Conservation (phyloP, 2,113 vertebrate genomes). For the Pogonocichla stellata region DNA sequence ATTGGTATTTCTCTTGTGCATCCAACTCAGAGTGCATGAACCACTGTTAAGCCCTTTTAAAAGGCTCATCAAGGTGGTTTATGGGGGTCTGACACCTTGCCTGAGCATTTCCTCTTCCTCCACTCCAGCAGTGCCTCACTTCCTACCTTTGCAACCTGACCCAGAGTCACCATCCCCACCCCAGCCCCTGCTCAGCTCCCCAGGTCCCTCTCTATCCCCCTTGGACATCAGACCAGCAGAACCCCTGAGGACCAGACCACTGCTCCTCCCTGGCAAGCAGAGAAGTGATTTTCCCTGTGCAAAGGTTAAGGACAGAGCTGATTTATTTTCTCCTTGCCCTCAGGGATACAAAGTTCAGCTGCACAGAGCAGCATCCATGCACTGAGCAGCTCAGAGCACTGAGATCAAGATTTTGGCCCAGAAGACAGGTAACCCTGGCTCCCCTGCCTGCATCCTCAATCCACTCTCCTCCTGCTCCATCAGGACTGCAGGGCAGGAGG, state of each 20-base stretch:
- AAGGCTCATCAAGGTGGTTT: background rate
- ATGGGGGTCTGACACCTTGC: background rate
- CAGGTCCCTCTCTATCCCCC: background rate
- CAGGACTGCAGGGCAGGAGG: background rate
- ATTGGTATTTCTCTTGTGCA: background rate
- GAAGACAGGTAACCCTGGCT: background rate
- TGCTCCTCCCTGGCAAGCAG: background rate
- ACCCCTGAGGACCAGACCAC: background rate
- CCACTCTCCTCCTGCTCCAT: background rate
- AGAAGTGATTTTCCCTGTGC: background rate
- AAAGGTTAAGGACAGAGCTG: background rate
- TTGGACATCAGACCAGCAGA: background rate
- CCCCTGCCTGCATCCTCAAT: background rate
- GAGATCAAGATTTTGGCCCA: background rate
- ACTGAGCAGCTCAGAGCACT: accelerated
- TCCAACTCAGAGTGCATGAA: background rate
- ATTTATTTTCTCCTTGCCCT: background rate
- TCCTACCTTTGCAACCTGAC: background rate
- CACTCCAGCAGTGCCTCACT: background rate
- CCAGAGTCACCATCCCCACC: background rate
- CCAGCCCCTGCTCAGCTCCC: accelerated
- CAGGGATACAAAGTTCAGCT: background rate
- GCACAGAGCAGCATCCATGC: background rate
- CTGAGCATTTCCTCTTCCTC: background rate
- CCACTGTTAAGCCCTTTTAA: background rate